These are phyloP conservation scores for Tuta absoluta DNA, from an alignment of 2,888 invertebrate species.

Conservation along the genomic window DNA sequence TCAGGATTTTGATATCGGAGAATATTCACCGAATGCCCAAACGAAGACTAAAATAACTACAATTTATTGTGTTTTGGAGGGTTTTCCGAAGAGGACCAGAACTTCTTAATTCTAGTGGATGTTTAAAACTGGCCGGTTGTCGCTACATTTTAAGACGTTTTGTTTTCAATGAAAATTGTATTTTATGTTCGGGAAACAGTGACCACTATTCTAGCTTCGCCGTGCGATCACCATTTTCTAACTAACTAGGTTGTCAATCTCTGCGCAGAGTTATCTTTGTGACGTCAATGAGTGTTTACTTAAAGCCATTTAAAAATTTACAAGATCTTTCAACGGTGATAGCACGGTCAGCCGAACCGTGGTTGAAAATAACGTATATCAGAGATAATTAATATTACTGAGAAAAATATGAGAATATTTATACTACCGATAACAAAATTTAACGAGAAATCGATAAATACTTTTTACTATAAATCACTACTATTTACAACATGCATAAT, in stretches of 20 bases:
- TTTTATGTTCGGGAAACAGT: slow-evolving; percentile 60
- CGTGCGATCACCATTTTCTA: slow-evolving; percentile 47
- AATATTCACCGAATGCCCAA: slow-evolving; percentile 42
- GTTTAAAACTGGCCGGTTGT: slow-evolving; percentile 76
- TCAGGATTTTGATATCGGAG: slow-evolving; percentile 22
- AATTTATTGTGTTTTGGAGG: slow-evolving; percentile 75
- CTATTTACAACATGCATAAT: slow-evolving; percentile 75
- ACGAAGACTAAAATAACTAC: slow-evolving; percentile 68
- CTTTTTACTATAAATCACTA: slow-evolving; percentile 57
- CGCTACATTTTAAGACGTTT: slow-evolving; percentile 65
- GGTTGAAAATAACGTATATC: not conserved
- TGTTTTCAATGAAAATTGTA: slow-evolving; percentile 60
- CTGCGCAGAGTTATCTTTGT: slow-evolving; percentile 56
- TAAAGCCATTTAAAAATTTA: slow-evolving; percentile 55
- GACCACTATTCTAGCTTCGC: slow-evolving; percentile 45
- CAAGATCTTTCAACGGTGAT: slow-evolving; percentile 47
- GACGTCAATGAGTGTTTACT: slow-evolving; percentile 54
- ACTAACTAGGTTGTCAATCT: slow-evolving; percentile 45
- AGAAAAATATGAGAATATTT: slow-evolving; percentile 56
- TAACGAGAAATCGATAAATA: slow-evolving; percentile 72
- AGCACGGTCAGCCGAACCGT: slow-evolving; percentile 50
- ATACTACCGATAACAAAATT: slow-evolving; percentile 74
- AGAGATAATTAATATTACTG: slow-evolving; percentile 40
- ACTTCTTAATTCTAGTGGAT: slow-evolving; percentile 76
- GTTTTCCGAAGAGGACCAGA: slow-evolving; percentile 73